A percentile compares a stretch with the other conserved stretches of the same genome.
phyloP scores from a whole-genome alignment of 2,797 vertebrate genomes.

The Liparis tanakae region DNA sequence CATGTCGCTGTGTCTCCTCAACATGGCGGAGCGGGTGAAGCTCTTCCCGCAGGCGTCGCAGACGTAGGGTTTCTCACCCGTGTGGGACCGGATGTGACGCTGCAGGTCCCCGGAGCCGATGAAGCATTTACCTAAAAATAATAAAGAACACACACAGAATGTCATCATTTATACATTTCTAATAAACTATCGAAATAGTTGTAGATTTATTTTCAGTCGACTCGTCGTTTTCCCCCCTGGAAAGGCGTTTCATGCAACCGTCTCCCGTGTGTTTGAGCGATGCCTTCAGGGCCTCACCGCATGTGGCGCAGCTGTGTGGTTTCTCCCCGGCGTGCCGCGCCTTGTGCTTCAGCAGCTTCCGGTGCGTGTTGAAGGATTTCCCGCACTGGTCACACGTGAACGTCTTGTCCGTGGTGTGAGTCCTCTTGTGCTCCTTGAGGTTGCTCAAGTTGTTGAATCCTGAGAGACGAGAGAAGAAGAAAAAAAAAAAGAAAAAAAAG shows the following conservation, averaged over 20 bases:
- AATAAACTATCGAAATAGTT: too few relatives aligned
- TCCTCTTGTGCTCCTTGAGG: constrained; percentile 97
- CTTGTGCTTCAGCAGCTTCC: constrained; percentile 94
- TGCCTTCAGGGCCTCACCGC: constrained; percentile 81
- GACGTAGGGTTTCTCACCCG: constrained; percentile 93
- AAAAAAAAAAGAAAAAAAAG: too few relatives aligned
- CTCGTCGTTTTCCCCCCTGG: not conserved
- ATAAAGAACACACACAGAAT: too few relatives aligned
- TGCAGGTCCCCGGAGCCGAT: constrained; percentile 94
- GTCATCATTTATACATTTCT: too few relatives aligned
- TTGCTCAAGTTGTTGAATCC: constrained; percentile 98
- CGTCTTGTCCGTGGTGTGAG: constrained; percentile 90
- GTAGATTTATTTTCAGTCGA: not conserved
- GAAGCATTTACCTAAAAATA: constrained; percentile 89
- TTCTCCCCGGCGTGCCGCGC: constrained; percentile 91
- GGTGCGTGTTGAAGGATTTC: constrained; percentile 96
- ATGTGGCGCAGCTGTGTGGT: constrained; percentile 93
- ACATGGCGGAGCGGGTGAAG: constrained; percentile 93
- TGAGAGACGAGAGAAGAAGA: constrained; percentile 56
- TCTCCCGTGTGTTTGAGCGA: not conserved
- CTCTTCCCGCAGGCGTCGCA: constrained; percentile 92
- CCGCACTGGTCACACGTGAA: constrained; percentile 98
- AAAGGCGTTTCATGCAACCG: not conserved
- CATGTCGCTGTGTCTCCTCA: constrained; percentile 89
- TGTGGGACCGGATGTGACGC: constrained; percentile 93